Conservation (phyloP, 2,888 invertebrate species). For the Drosophila incognita region DNA sequence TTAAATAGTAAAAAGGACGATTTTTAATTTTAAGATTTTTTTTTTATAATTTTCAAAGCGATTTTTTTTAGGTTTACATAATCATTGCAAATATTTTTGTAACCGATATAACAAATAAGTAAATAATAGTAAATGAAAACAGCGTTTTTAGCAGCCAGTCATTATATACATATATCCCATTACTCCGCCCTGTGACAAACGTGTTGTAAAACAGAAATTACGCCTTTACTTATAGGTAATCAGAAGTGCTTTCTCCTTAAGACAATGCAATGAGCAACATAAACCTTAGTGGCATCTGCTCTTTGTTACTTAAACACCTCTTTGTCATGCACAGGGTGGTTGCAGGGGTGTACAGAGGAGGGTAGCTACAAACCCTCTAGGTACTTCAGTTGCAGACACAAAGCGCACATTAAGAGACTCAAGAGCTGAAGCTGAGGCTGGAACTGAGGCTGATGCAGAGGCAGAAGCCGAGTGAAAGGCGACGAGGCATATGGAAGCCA, state of each 20-base stretch:
- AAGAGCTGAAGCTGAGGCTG: constrained; percentile 10
- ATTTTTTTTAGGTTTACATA: not conserved
- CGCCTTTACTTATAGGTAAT: constrained; percentile 6
- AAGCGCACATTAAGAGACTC: constrained; percentile 49
- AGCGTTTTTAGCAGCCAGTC: not conserved
- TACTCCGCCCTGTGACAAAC: not conserved
- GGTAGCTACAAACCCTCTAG: constrained; percentile 31
- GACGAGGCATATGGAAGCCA: constrained; percentile 11
- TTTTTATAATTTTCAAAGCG: not conserved
- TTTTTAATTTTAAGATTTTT: not conserved
- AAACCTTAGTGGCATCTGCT: constrained; percentile 40
- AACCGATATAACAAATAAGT: not conserved
- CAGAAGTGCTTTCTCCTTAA: constrained; percentile 8
- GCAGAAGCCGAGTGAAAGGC: constrained; percentile 31
- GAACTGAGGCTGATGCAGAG: constrained; percentile 3
- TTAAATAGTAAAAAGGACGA: not conserved
- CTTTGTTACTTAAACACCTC: constrained; percentile 51
- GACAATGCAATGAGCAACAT: constrained; percentile 32
- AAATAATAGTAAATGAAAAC: not conserved
- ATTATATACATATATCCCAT: not conserved
- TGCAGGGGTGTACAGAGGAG: not conserved
- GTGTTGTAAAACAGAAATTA: not conserved
- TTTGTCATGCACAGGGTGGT: constrained; percentile 22
- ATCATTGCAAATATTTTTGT: rapidly evolving
- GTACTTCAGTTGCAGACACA: constrained; percentile 26